Base-by-base conservation (phyloP, 2,888 invertebrate genomes). In the Dicranocentrus wangi region DNA sequence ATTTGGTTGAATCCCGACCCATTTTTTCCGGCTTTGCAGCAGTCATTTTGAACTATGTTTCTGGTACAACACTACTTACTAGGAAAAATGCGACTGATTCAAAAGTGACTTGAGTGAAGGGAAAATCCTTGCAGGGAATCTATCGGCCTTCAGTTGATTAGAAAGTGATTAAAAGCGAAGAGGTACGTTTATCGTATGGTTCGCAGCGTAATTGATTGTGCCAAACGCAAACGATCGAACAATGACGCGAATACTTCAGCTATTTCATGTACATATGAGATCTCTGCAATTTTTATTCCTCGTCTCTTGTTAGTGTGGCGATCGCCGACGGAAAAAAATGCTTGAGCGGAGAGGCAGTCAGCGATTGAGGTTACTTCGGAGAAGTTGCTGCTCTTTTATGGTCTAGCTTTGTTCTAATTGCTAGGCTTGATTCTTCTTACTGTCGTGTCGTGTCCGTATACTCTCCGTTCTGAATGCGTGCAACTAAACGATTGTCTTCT, bases 1-100 rank as follows among this genome's bases (percentile, higher is more conserved):
- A 73, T 73, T 61, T 68, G 10, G 80, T 68, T 0, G 80, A 80
- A 19, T 68, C 47, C 10, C 51, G 32, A 25, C 72, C 60, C 65
- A 78, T 28, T 42, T 70, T 70, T 15, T 70, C n/a, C 21, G 78
- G 65, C 51, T 63, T 61, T 0, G 42, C 28, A 5, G 69, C 32
- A 5, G 63, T 65, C 78, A 79, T 79, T 72, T 79, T 79, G 32
- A 51, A 27, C 27, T 32, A 32, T 32, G 10, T 32, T 32, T 32
- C 10, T 15, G 15, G 47, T 47, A 47, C 10, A 47, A 13, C 5
- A 39, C 7, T 15, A 61, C 10, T 21, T 23, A 25, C 23, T 8
- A 43, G 42, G 23, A 43, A 42, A 65, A 60, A n/a, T 51, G 15
- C 2, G 61, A 28, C 17, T 61, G 25, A 23, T 25, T 23, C n/a